These are phyloP conservation scores for Apis florea DNA, from an alignment of 1,140 invertebrate species.

Conservation along the genomic window DNA sequence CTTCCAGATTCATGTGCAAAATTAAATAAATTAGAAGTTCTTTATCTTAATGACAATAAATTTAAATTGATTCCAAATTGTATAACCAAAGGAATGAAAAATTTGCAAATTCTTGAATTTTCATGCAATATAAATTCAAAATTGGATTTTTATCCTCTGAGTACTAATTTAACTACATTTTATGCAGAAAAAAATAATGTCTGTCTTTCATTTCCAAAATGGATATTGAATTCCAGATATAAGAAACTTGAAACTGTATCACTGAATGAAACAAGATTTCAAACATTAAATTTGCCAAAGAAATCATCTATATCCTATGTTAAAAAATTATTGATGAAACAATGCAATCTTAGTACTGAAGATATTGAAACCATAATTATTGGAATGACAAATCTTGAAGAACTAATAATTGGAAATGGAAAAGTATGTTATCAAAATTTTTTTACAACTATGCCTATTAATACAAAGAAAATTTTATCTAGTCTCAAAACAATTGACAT, in stretches of 20 bases:
- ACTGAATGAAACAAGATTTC: slow-evolving; percentile 61
- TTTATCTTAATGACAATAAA: slow-evolving; percentile 46
- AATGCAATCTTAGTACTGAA: slow-evolving; percentile 53
- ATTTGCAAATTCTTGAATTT: slow-evolving; percentile 55
- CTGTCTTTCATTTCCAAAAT: slow-evolving; percentile 61
- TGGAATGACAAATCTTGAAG: slow-evolving; percentile 56
- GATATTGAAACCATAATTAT: slow-evolving; percentile 47
- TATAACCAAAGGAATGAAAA: slow-evolving; percentile 61
- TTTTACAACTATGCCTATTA: slow-evolving; percentile 54
- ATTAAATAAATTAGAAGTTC: slow-evolving; percentile 56
- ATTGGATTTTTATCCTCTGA: slow-evolving; percentile 50
- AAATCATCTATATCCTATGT: slow-evolving; percentile 37
- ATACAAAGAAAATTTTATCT: slow-evolving; percentile 38
- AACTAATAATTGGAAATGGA: slow-evolving; percentile 59
- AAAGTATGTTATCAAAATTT: slow-evolving; percentile 19
- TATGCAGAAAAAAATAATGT: slow-evolving; percentile 46
- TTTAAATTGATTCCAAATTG: slow-evolving; percentile 63
- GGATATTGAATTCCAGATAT: slow-evolving; percentile 63
- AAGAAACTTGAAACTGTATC: slow-evolving; percentile 49
- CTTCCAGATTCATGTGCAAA: slow-evolving; percentile 55
- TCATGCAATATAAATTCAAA: slow-evolving; percentile 54
- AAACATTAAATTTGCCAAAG: slow-evolving; percentile 32
- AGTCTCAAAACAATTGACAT: slow-evolving; percentile 56
- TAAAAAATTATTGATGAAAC: slow-evolving; percentile 56
- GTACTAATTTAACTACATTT: slow-evolving; percentile 60